Conservation (phyloP, 1,140 invertebrate species). For the Calephelis nemesis region DNA sequence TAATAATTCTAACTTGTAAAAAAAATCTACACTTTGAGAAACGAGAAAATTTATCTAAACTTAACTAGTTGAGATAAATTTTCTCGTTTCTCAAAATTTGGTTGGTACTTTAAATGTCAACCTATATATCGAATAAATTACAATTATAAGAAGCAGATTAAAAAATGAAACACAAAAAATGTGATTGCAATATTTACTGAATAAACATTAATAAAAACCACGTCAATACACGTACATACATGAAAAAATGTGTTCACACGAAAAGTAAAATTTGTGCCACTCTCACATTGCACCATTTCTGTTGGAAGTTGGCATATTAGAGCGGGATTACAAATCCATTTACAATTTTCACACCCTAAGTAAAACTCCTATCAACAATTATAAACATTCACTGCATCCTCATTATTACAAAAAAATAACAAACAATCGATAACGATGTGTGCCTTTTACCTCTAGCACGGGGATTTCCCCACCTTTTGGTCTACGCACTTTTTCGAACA, state of each 20-base stretch:
- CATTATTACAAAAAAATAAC: background rate
- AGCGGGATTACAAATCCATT: slow-evolving; percentile 26
- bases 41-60: too few relatives aligned
- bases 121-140: too few relatives aligned
- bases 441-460: too few relatives aligned
- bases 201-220: slow-evolving; percentile 71
- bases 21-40: too few relatives aligned
- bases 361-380: slow-evolving; percentile 13
- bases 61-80: too few relatives aligned
- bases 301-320: slow-evolving; percentile 25
- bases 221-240: slow-evolving; percentile 58
- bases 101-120: too few relatives aligned
- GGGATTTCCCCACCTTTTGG: too few relatives aligned
- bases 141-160: too few relatives aligned
- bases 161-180: slow-evolving; percentile 2
- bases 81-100: too few relatives aligned
- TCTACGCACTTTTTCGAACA: too few relatives aligned
- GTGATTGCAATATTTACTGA: slow-evolving; percentile 48
- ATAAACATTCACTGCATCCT: slow-evolving; percentile 20
- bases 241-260: slow-evolving; percentile 60
- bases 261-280: slow-evolving; percentile 50
- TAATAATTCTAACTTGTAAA: too few relatives aligned
- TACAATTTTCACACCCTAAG: slow-evolving; percentile 19
- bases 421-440: background rate
- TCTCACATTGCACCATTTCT: slow-evolving; percentile 48